These are phyloP conservation scores for Darwinula stevensoni DNA, from an alignment of 2,888 invertebrate genomes.

Conservation along the genomic window DNA sequence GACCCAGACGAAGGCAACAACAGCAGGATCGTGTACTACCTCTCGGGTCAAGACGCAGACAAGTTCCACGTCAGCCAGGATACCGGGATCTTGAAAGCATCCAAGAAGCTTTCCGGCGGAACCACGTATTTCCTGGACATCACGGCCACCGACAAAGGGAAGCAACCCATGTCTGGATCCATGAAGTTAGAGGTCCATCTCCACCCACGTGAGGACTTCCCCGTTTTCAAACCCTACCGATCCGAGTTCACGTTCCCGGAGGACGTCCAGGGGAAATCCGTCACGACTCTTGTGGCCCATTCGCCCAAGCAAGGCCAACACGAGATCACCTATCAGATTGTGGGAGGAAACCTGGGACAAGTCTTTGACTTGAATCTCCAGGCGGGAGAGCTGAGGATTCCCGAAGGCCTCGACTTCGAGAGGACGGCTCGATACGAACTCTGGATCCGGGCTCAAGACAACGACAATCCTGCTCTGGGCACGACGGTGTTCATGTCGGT, in stretches of 20 bases:
- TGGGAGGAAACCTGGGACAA: slow-evolving; percentile 74
- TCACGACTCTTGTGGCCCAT: slow-evolving; percentile 42
- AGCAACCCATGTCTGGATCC: slow-evolving; percentile 31
- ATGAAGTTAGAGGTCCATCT: slow-evolving; percentile 45
- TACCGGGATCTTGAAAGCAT: slow-evolving; percentile 62
- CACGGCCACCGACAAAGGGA: slow-evolving; percentile 50
- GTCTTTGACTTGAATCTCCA: slow-evolving; percentile 47
- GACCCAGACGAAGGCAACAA: slow-evolving; percentile 57
- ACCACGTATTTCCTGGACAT: slow-evolving; percentile 14
- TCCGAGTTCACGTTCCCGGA: slow-evolving; percentile 30
- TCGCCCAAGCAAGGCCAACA: slow-evolving; percentile 45
- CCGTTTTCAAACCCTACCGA: slow-evolving; percentile 28
- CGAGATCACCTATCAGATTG: slow-evolving; percentile 47
- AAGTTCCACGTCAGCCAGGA: slow-evolving; percentile 44
- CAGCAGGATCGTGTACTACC: slow-evolving; percentile 42
- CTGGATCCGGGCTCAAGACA: slow-evolving; percentile 69
- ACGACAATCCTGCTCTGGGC: slow-evolving; percentile 44
- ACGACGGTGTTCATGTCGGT: slow-evolving; percentile 49
- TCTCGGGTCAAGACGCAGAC: slow-evolving; percentile 43
- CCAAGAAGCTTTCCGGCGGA: slow-evolving; percentile 27
- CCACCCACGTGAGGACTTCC: slow-evolving; percentile 44
- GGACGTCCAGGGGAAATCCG: slow-evolving; percentile 28
- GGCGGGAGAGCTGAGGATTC: slow-evolving; percentile 48
- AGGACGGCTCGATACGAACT: slow-evolving; percentile 51
- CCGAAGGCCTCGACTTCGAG: slow-evolving; percentile 57